These are phyloP conservation scores for Synanthedon myopaeformis DNA, from an alignment of 2,888 invertebrate genomes.

Conservation along the genomic window DNA sequence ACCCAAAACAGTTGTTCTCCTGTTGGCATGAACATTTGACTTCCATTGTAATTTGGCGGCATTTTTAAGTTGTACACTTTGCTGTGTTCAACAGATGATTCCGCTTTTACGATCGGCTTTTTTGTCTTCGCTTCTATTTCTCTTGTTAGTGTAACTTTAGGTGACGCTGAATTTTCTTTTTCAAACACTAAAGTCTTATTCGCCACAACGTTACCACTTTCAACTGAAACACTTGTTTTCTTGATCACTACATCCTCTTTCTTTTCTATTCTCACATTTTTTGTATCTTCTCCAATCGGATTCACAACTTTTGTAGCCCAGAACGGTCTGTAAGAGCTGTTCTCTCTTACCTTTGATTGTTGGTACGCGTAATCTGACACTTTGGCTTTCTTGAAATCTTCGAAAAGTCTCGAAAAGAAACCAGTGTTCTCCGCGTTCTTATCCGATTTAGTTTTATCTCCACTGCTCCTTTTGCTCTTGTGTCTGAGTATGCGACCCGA, in stretches of 20 bases:
- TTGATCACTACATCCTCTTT: constrained; percentile 10
- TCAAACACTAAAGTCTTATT: constrained; percentile 25
- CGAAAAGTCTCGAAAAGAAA: constrained; percentile 39
- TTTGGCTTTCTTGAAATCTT: constrained; percentile 42
- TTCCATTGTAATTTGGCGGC: constrained; percentile 41
- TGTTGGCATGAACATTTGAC: constrained; percentile 50
- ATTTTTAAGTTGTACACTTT: constrained; percentile 28
- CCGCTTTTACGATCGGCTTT: constrained; percentile 6
- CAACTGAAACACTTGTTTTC: constrained; percentile 12
- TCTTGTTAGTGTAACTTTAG: constrained; percentile 21
- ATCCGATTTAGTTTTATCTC: constrained; percentile 6
- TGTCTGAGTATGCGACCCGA: constrained; percentile 35
- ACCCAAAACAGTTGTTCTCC: constrained; percentile 59
- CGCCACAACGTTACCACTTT: constrained; percentile 17
- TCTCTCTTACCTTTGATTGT: constrained; percentile 33
- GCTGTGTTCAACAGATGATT: constrained; percentile 29
- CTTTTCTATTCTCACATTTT: constrained; percentile 4
- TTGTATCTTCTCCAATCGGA: constrained; percentile 7
- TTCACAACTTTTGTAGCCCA: constrained; percentile 44
- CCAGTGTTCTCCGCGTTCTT: constrained; percentile 14
- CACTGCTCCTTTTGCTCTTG: constrained; percentile 9
- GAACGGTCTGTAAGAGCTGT: constrained; percentile 38
- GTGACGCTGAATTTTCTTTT: constrained; percentile 20
- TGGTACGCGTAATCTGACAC: constrained; percentile 47
- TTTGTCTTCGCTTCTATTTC: constrained; percentile 3